Base-by-base conservation (phyloP, 2,113 vertebrate species). In the Paradoxurus hermaphroditus region DNA sequence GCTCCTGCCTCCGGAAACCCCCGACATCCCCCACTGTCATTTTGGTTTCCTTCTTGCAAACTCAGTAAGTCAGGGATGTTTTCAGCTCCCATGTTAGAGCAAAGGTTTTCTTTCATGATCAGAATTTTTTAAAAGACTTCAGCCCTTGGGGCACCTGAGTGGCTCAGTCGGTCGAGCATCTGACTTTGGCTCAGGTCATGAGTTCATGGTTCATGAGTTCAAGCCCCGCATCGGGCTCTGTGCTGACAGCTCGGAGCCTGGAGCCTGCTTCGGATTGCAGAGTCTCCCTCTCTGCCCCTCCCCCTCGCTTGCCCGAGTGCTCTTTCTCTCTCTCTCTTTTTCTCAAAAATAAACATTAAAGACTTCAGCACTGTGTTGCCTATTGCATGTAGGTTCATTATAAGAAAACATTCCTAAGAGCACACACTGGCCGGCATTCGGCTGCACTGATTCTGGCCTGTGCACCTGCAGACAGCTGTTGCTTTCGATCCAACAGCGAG, bases 401-500 rank as follows among this genome's bases (percentile, higher is more conserved):
- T 25, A 49, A 46, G 62, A 84, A 88, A 88, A 56, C 18, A 51
- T 4, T 11, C 82, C 75, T 77, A 18, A 53, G 72, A 88, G 51
- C 77, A 95, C 31, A 44, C n/a, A 56, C 9, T 23, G 49, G 29
- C 34, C 23, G 62, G 25, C 11, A 13, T 8, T 59, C 16, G 68
- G n/a, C 70, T 3, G 13, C n/a, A 19, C 73, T 46, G n/a, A 70
- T 41, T 59, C 70, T n/a, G 56, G 44, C 59, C 90, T 25, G n/a
- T 14, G 29, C 9, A 34, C 44, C 13, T 21, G 4, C 2, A 25
- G 34, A 29, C 34, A 34, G 41, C 77, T 5, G 39, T 27, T 39
- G 25, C 0, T 0, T 56, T 5, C 9, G 15, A 27, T 67, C 4
- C 53, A 11, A 11, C 25, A 5, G 9, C 14, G 46, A 59, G 44